Evolutionary conservation across 2,888 invertebrate species (phyloP), one percentile per base, ranked within the genome.

Genomic region (Phyto melanocephala): DNA sequence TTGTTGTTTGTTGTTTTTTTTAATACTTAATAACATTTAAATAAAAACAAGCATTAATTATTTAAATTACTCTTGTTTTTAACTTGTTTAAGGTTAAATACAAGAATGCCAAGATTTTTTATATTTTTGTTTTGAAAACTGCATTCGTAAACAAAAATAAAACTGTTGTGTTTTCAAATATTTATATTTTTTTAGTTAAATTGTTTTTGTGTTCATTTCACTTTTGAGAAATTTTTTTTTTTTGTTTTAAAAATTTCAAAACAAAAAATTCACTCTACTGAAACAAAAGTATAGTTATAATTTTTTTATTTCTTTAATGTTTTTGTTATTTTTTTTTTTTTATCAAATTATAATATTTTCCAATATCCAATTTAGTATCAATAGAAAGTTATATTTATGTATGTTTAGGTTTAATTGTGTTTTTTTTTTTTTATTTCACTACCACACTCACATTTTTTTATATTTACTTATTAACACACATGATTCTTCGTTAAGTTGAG

Each of bases 91-190:
- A 37, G 37, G 24, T 71, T 52, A 15, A 42, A n/a, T 17, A 60
- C n/a, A 37, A n/a, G 20, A 37, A 56, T 52, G 35, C 50, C 5
- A 40, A 50, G 15, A 47, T 10, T 33, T 54, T 70, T 62, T 7
- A 42, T 60, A 42, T 8, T 17, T 62, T 63, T 77, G 62, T 77
- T 77, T 77, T 77, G 62, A 28, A 77, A 77, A 63, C 15, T 63
- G 68, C 70, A 71, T 78, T 71, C 68, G 70, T 78, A 71, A 78
- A 70, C 63, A 78, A 71, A 62, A 54, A 17, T 17, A 2, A 2
- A 20, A 52, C 28, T 28, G 3, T 28, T 28, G 28, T 28, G 3
- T 28, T 28, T 28, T 28, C 6, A 5, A 28, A 5, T 5, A 28
- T 6, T 28, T 28, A 6, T 28, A 3, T 28, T 28, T 28, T 28